phyloP scores from a whole-genome alignment of 2,888 invertebrate species.

The Drosophila neutralis region DNA sequence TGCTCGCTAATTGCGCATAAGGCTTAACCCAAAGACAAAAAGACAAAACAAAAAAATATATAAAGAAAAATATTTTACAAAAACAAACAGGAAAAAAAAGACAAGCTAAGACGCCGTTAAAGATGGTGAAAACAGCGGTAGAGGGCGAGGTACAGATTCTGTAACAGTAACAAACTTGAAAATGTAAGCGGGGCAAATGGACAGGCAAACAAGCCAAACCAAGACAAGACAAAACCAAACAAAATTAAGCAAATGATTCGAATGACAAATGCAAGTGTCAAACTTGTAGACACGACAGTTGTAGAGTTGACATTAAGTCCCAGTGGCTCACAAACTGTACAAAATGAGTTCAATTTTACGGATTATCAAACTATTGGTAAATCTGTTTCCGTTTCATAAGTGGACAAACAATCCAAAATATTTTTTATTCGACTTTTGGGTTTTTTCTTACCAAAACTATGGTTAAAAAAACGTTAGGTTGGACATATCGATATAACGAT shows the following conservation, averaged over 20 bases:
- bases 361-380: constrained; percentile 23
- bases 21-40: constrained; percentile 48
- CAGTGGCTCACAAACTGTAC: constrained; percentile 51
- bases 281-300: constrained; percentile 43
- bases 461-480: background rate
- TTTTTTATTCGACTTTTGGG: background rate
- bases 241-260: constrained; percentile 56
- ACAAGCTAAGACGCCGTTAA: constrained; percentile 28
- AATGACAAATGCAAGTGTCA: constrained; percentile 78
- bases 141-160: constrained; percentile 20
- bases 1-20: constrained; percentile 74
- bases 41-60: background rate
- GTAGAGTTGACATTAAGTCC: constrained; percentile 63
- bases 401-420: background rate
- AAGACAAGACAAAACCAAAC: constrained; percentile 40
- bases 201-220: constrained; percentile 54
- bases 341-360: constrained; percentile 7
- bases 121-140: background rate
- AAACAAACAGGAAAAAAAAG: constrained; percentile 40
- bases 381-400: constrained; percentile 3
- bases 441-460: background rate
- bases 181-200: constrained; percentile 68
- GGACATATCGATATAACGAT: background rate
- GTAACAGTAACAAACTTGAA: constrained; percentile 65
- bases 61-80: constrained; percentile 18